Evolutionary conservation across 2,888 invertebrate genomes (phyloP).

Genomic region (Caradrina kadenii): DNA sequence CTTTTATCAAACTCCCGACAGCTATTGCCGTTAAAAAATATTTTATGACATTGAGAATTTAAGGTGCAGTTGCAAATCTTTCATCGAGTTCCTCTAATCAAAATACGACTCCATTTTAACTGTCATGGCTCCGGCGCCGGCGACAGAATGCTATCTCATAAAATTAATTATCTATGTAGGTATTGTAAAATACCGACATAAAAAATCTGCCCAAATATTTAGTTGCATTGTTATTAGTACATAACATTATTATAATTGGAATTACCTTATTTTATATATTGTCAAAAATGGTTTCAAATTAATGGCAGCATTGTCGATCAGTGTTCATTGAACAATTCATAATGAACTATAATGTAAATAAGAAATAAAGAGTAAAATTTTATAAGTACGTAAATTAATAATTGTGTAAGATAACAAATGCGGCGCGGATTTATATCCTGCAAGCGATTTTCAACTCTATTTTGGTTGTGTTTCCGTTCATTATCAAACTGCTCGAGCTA

Average conservation of each 20-base stretch:
- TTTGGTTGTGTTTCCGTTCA: no score
- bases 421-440: no score
- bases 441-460: no score
- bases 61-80: constrained; percentile 38
- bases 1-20: constrained; percentile 16
- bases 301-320: no score
- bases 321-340: no score
- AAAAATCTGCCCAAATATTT: constrained; percentile 10
- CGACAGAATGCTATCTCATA: constrained; percentile 29
- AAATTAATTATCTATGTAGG: constrained; percentile 27
- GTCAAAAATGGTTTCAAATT: no score
- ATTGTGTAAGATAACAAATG: no score
- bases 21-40: constrained; percentile 5
- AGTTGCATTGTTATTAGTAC: not conserved
- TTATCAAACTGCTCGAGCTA: no score
- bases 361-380: no score
- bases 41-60: constrained; percentile 14
- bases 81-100: constrained; percentile 32
- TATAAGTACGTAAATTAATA: no score
- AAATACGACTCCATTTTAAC: constrained; percentile 32
- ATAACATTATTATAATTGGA: not conserved
- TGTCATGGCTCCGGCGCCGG: constrained; percentile 11
- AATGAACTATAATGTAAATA: no score
- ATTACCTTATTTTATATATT: not conserved
- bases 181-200: not conserved